Base-by-base conservation (phyloP, 2,113 vertebrate species). In the Microcebus jonahi region DNA sequence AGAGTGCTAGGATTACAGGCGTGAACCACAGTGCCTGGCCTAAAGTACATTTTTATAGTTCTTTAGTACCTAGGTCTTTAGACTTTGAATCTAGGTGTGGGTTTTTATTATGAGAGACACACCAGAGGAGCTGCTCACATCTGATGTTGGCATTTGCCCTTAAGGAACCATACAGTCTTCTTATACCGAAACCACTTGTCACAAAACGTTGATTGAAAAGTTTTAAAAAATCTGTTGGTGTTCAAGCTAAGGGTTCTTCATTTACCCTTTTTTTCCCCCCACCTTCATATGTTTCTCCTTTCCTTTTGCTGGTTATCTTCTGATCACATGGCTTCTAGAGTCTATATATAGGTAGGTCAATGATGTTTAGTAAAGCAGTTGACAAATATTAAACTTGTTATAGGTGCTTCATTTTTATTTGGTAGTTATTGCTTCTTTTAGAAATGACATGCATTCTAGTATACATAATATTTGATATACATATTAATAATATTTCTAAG, bases 11-110 rank as follows among this genome's bases (percentile, higher is more conserved):
- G 45, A 45, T 45, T 45, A 45, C 45, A 45, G 45, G 45, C 45
- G 45, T 45, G 45, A 45, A 8, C 45, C 45, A 45, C 45, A 8
- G 45, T 8, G 45, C 45, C 45, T 8, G 45, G 45, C 53, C 89
- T 82, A 90, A 96, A 76, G 55, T 68, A 39, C 9, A 55, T 88
- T 90, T 45, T 94, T 93, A 61, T 89, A 90, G 57, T 92, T 77
- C 13, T 45, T 82, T 95, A 83, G 50, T 63, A 57, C 29, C 61
- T 11, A n/a, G 59, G 17, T 42, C 34, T 88, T 91, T 42, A 67
- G 42, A 91, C 57, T 68, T 79, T 91, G 77, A 84, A 76, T 95
- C 76, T 84, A 87, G 39, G 31, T 81, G 21, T 42, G 50, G 8
- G 5, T 21, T 92, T 94, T 81, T 94, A 84, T 88, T 88, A n/a